Conservation (phyloP, 2,888 invertebrate species). For the Acrocera orbiculus region DNA sequence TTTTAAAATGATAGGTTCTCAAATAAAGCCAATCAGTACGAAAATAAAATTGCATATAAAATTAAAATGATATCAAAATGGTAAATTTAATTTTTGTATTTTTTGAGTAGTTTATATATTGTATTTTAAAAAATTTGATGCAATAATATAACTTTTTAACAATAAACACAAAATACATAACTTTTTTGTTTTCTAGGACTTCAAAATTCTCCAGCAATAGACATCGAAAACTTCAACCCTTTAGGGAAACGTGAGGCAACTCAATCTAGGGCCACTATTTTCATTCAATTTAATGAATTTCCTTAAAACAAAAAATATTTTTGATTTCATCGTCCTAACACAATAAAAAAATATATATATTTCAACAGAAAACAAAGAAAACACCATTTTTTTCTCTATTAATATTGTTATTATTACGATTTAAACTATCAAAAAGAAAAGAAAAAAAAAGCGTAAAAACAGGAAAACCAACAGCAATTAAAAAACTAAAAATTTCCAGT, state of each 20-base stretch:
- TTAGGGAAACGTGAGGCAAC: conserved; percentile 80
- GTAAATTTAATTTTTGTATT: no score
- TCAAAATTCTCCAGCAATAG: conserved; percentile 94
- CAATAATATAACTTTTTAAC: no score
- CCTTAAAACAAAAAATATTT: neutral
- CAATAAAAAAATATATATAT: neutral
- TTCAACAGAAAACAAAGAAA: neutral
- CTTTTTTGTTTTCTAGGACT: conserved; percentile 41
- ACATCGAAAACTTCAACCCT: conserved; percentile 91
- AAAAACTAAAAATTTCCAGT: neutral
- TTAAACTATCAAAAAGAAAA: neutral
- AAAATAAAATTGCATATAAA: no score
- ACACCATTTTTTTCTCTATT: neutral
- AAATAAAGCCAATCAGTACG: no score
- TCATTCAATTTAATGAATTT: conserved; percentile 2
- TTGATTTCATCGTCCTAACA: no score
- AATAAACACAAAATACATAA: neutral
- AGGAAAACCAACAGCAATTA: neutral
- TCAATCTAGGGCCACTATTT: conserved; percentile 8
- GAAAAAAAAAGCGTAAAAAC: neutral
- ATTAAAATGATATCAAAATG: no score
- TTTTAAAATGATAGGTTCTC: no score
- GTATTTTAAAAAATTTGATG: no score
- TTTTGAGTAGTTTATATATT: no score
- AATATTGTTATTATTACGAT: neutral